These are phyloP conservation scores for Myotis pilosus DNA, from an alignment of 2,797 vertebrate species.

Conservation along the genomic window DNA sequence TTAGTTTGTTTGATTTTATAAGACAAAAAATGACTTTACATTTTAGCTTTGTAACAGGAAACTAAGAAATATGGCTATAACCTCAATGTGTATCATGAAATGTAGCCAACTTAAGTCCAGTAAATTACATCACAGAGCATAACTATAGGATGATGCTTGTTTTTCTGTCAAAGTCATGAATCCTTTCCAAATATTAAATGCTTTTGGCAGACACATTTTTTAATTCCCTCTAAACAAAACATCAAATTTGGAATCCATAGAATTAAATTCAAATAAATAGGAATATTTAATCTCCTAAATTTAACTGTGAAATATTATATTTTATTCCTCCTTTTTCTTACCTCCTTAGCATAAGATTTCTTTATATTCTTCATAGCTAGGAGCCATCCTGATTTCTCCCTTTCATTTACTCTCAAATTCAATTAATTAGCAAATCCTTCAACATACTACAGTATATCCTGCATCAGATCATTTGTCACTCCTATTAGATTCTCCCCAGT, in stretches of 20 bases:
- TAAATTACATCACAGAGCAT: conserved; percentile 50
- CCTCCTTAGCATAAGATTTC: neutral
- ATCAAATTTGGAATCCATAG: neutral
- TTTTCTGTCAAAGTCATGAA: conserved; percentile 51
- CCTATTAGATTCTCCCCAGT: neutral
- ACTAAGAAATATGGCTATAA: conserved; percentile 2
- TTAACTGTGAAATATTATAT: neutral
- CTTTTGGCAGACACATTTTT: conserved; percentile 33
- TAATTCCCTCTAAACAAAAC: conserved; percentile 27
- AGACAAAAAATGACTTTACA: conserved; percentile 44
- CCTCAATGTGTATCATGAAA: neutral
- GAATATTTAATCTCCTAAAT: neutral
- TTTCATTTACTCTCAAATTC: neutral
- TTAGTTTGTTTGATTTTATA: neutral
- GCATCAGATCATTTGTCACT: neutral
- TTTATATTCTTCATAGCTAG: neutral
- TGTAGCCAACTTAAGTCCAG: conserved; percentile 31
- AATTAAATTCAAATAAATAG: conserved; percentile 37
- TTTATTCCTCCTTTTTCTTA: neutral
- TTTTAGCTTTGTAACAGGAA: conserved; percentile 26
- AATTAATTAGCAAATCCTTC: neutral
- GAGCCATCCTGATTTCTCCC: neutral
- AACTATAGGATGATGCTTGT: conserved; percentile 9
- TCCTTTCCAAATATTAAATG: conserved; percentile 45
- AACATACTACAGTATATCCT: neutral